These are phyloP conservation scores for Euproctis similis DNA, from an alignment of 2,888 invertebrate species.

Conservation along the genomic window DNA sequence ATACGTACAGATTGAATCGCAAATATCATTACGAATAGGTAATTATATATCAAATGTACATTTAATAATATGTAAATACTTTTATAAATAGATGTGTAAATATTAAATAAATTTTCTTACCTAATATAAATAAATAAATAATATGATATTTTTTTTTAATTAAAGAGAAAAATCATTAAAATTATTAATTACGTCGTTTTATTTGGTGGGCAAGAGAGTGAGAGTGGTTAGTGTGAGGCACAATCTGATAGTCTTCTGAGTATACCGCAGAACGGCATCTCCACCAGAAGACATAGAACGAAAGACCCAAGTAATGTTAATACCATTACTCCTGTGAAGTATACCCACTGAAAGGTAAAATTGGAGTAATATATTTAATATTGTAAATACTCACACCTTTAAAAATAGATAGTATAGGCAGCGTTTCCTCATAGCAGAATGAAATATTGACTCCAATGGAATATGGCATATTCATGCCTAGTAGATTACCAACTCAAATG, in stretches of 20 bases:
- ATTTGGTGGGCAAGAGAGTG: too few relatives aligned
- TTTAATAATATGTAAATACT: too few relatives aligned
- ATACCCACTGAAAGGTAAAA: conserved; percentile 69
- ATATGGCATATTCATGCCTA: too few relatives aligned
- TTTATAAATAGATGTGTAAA: conserved; percentile 65
- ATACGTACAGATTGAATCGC: not conserved
- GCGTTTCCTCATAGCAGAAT: too few relatives aligned
- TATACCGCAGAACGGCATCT: conserved; percentile 76
- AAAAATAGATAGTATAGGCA: too few relatives aligned
- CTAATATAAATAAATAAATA: conserved; percentile 31
- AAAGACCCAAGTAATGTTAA: conserved; percentile 58
- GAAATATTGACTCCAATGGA: too few relatives aligned
- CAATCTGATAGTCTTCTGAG: conserved; percentile 65
- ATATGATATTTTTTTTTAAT: too few relatives aligned
- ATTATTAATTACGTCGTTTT: conserved; percentile 7
- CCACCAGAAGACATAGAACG: conserved; percentile 71
- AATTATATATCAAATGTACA: too few relatives aligned
- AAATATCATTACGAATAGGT: conserved; percentile 20
- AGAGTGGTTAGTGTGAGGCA: conserved; percentile 25
- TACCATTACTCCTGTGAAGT: conserved; percentile 66
- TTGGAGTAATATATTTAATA: too few relatives aligned
- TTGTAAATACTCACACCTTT: too few relatives aligned
- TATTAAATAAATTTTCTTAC: too few relatives aligned
- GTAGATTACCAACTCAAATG: too few relatives aligned
- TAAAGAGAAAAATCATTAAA: conserved; percentile 13